Percentiles rank a stretch among this genome's conserved stretches.
Conservation (phyloP, 2,797 vertebrate species). For the Florisuga fusca region DNA sequence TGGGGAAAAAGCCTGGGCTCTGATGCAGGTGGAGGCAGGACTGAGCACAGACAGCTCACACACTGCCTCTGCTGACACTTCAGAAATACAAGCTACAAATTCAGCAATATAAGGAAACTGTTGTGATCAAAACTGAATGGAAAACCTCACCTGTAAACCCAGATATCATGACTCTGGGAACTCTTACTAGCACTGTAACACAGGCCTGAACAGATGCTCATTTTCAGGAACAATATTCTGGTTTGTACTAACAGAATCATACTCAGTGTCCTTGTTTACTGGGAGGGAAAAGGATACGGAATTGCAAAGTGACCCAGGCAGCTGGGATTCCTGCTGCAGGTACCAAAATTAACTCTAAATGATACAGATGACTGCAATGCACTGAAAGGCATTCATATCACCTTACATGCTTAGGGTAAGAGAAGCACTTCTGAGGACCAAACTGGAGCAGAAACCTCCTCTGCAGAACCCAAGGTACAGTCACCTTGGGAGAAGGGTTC, state of each 20-base stretch:
- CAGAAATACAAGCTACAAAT: neutral
- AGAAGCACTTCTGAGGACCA: neutral
- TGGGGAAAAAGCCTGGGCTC: constrained; percentile 7
- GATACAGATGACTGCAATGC: neutral
- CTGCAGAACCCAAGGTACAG: neutral
- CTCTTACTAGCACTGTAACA: neutral
- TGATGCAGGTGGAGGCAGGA: neutral
- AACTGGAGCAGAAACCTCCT: neutral
- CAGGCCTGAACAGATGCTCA: neutral
- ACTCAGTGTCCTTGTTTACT: neutral
- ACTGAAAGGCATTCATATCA: neutral
- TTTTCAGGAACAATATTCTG: neutral
- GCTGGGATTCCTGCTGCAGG: neutral
- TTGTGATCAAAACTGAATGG: neutral
- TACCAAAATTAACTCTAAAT: neutral
- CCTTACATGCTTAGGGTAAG: neutral
- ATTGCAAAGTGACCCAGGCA: neutral
- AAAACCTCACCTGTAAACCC: neutral
- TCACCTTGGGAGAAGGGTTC: neutral
- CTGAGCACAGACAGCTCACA: neutral
- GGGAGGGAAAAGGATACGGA: neutral
- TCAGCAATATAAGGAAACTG: neutral
- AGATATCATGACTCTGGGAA: neutral
- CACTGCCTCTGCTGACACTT: neutral
- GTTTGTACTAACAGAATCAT: neutral